These are phyloP conservation scores for Ectemnius cavifrons DNA, from an alignment of 2,888 invertebrate genomes.

Conservation along the genomic window DNA sequence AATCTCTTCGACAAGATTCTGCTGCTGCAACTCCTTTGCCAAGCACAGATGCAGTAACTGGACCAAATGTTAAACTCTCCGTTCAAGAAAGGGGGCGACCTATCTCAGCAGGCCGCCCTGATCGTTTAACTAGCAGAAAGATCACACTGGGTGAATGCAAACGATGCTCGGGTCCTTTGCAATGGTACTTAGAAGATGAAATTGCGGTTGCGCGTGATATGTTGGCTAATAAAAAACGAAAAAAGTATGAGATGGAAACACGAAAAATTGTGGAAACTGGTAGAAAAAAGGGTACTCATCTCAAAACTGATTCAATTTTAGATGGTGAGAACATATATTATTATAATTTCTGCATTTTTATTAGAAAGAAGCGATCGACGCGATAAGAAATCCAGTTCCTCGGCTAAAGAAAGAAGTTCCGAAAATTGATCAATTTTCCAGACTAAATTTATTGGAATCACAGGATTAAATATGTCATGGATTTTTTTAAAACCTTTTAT, in stretches of 20 bases:
- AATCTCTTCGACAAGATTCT: neutral
- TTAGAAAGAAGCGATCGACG: constrained; percentile 10
- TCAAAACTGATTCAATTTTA: neutral
- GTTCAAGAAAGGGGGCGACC: constrained; percentile 60
- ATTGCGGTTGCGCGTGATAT: constrained; percentile 59
- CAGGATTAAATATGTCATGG: too few species aligned
- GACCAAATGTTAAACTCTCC: constrained; percentile 64
- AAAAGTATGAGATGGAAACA: constrained; percentile 42
- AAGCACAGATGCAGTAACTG: neutral
- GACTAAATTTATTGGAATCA: too few species aligned
- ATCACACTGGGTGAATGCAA: constrained; percentile 36
- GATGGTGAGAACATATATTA: too few species aligned
- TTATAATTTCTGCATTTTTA: neutral
- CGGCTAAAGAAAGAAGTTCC: constrained; percentile 4
- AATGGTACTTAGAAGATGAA: constrained; percentile 69
- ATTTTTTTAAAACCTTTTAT: constrained; percentile 31
- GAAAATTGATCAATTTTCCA: neutral
- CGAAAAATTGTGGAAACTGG: constrained; percentile 44
- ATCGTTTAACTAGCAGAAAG: neutral
- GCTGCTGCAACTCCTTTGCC: neutral
- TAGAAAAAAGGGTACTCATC: constrained; percentile 45
- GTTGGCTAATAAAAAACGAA: constrained; percentile 46
- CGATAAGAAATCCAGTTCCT: neutral
- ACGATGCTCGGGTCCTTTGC: constrained; percentile 62
- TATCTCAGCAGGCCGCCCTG: neutral